Conservation (phyloP, 2,797 vertebrate genomes). For the Aldrovandia affinis region DNA sequence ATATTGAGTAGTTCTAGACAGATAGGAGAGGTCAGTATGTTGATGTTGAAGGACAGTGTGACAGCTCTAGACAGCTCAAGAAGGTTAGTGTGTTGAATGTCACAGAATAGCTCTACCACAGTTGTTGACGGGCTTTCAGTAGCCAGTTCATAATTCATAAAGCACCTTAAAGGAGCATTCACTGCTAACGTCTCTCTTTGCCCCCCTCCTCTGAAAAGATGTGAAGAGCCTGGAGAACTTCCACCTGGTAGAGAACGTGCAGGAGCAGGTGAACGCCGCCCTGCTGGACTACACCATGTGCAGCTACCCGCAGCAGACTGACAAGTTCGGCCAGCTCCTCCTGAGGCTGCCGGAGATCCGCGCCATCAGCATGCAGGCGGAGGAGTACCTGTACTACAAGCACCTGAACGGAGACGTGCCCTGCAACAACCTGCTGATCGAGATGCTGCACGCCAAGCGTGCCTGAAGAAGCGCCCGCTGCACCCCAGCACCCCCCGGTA, state of each 20-base stretch:
- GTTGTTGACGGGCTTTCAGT: no score
- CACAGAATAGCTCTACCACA: not conserved
- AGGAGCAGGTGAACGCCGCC: conserved; percentile 95
- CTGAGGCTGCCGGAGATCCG: conserved; percentile 94
- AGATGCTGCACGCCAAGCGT: conserved; percentile 97
- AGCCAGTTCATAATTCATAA: no score
- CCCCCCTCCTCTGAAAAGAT: conserved; percentile 68
- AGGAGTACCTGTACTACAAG: conserved; percentile 99
- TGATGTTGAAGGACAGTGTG: conserved; percentile 42
- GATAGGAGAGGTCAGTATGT: conserved; percentile 51
- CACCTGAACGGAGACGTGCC: conserved; percentile 98
- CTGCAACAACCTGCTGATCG: conserved; percentile 98
- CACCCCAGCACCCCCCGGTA: conserved; percentile 13
- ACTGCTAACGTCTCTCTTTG: conserved; percentile 15
- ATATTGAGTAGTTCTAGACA: no score
- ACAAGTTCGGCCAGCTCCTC: conserved; percentile 95
- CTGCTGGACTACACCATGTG: conserved; percentile 97
- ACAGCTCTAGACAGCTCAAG: conserved; percentile 26
- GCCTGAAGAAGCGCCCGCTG: conserved; percentile 73
- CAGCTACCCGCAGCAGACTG: conserved; percentile 94
- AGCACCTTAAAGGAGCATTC: no score
- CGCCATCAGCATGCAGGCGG: conserved; percentile 94
- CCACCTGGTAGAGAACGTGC: conserved; percentile 95
- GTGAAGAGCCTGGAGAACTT: conserved; percentile 98
- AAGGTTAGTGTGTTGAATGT: not conserved